These are phyloP conservation scores for Lichenostomus cassidix DNA, from an alignment of 2,113 vertebrate species.

Conservation along the genomic window DNA sequence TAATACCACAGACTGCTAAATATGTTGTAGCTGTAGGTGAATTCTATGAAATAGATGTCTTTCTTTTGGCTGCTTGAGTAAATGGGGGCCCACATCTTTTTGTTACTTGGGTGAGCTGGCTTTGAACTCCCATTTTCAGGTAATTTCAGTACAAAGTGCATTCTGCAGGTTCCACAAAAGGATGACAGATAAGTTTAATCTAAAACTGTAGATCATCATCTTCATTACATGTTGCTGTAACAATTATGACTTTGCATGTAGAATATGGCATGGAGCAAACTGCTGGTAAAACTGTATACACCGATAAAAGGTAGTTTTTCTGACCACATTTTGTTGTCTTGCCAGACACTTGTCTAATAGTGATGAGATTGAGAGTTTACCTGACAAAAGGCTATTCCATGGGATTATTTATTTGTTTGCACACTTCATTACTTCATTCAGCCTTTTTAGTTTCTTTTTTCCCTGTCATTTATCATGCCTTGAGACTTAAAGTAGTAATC, in stretches of 20 bases:
- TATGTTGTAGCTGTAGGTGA: neutral
- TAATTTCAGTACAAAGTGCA: neutral
- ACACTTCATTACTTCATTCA: neutral
- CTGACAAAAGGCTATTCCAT: neutral
- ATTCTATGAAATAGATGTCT: neutral
- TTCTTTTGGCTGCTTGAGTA: neutral
- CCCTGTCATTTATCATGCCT: neutral
- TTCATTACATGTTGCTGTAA: neutral
- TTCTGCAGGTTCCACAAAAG: neutral
- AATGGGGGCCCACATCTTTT: neutral
- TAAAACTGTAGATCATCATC: neutral
- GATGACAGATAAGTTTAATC: neutral
- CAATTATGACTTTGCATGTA: neutral
- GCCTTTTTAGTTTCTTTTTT: neutral
- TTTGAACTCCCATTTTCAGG: neutral
- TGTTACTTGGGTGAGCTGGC: neutral
- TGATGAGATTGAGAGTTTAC: neutral
- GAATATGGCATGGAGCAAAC: neutral
- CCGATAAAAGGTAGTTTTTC: neutral
- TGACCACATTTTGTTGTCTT: neutral
- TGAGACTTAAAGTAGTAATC: neutral
- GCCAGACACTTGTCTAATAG: neutral
- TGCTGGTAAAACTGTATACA: neutral
- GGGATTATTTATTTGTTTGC: neutral
- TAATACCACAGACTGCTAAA: neutral